Evolutionary conservation across 92 coral and sea anemone genomes (phyloP).

Genomic region (Anthopleura xanthogrammica): DNA sequence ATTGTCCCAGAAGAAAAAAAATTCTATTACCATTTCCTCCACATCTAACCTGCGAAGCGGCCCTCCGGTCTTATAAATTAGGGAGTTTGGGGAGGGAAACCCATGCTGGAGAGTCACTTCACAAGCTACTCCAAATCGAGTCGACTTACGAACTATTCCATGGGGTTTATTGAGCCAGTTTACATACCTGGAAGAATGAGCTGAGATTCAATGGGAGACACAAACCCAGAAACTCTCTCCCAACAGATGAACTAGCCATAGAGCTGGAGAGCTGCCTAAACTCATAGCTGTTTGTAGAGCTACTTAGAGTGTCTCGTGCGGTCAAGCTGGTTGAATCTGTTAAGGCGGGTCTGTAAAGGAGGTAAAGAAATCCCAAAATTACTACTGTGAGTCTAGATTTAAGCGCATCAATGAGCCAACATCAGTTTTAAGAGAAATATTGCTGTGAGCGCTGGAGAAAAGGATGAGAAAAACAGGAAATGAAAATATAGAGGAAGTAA

Average conservation of each 20-base stretch:
- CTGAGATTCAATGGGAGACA: slow-evolving; percentile 86
- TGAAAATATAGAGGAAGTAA: too few relatives aligned
- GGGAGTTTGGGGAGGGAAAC: too few relatives aligned
- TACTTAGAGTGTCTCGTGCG: slow-evolving; percentile 57
- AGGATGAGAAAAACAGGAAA: neutral
- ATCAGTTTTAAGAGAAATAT: too few relatives aligned
- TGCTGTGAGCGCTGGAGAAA: neutral
- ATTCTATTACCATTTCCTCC: too few relatives aligned
- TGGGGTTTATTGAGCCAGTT: too few relatives aligned
- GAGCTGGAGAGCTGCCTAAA: slow-evolving; percentile 67
- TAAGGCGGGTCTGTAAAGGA: slow-evolving; percentile 59
- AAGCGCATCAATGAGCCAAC: neutral
- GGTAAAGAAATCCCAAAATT: neutral
- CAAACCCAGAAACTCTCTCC: slow-evolving; percentile 85
- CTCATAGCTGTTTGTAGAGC: slow-evolving; percentile 70
- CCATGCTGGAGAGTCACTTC: too few relatives aligned
- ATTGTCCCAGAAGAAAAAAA: too few relatives aligned
- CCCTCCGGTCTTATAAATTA: too few relatives aligned
- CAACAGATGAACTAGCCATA: slow-evolving; percentile 45
- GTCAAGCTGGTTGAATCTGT: slow-evolving; percentile 23
- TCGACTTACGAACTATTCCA: too few relatives aligned
- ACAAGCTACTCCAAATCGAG: too few relatives aligned
- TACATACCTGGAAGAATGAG: slow-evolving; percentile 74
- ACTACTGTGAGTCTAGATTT: neutral
- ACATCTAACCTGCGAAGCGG: too few relatives aligned